Evolutionary conservation across 2,888 invertebrate genomes (phyloP).

Genomic region (Amiota communis): DNA sequence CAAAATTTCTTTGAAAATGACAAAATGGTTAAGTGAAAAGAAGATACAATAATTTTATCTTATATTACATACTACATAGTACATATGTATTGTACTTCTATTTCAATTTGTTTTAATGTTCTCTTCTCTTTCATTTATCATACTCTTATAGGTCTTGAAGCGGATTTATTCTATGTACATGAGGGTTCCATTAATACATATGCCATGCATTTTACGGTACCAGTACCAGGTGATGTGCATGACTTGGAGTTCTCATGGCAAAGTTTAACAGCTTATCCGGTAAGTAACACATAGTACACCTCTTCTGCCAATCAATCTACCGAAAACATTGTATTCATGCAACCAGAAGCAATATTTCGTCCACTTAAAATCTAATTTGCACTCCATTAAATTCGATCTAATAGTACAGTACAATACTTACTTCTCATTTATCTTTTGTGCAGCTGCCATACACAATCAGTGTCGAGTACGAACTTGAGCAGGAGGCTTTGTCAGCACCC

Average conservation of each 20-base stretch:
- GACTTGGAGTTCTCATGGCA: constrained; percentile 91
- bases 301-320: not conserved
- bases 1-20: too few relatives aligned
- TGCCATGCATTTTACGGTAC: constrained; percentile 87
- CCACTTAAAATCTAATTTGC: constrained; percentile 53
- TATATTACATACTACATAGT: too few relatives aligned
- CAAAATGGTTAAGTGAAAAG: too few relatives aligned
- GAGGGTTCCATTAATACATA: constrained; percentile 89
- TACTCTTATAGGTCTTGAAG: constrained; percentile 78
- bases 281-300: constrained; percentile 74
- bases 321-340: not conserved
- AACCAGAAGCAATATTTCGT: constrained; percentile 7
- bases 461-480: constrained; percentile 77
- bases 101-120: not conserved
- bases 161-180: constrained; percentile 87
- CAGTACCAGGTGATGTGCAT: constrained; percentile 84
- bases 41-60: too few relatives aligned
- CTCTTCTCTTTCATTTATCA: not conserved
- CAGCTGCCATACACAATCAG: constrained; percentile 73
- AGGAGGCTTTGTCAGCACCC: constrained; percentile 85
- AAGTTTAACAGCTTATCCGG: constrained; percentile 82
- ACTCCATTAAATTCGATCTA: constrained; percentile 56
- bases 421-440: constrained; percentile 23
- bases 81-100: too few relatives aligned
- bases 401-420: constrained; percentile 22